Percentiles rank a stretch among this genome's conserved stretches.
Evolutionary conservation across 2,797 vertebrate species (phyloP).

Genomic region (Epinephelus awoara): DNA sequence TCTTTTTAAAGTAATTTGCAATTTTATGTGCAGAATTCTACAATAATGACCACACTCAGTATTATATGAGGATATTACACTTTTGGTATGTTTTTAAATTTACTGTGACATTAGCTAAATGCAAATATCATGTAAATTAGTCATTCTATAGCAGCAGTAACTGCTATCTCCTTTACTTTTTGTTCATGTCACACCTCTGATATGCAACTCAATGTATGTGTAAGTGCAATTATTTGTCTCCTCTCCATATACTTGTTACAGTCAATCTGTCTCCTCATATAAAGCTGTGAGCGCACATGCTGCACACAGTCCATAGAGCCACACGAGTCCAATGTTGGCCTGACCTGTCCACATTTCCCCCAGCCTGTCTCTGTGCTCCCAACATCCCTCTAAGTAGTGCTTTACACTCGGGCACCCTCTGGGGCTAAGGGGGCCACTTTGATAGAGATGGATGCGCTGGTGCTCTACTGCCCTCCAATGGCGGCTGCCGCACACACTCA

Average conservation of each 20-base stretch:
- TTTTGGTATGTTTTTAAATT: background rate
- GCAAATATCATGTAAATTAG: slow-evolving; percentile 6
- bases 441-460: slow-evolving; percentile 89
- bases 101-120: background rate
- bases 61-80: slow-evolving; percentile 4
- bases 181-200: background rate
- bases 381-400: slow-evolving; percentile 77
- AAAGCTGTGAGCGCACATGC: slow-evolving; percentile 54
- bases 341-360: slow-evolving; percentile 81
- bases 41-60: background rate
- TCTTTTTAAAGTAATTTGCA: background rate
- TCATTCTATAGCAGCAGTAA: slow-evolving; percentile 4
- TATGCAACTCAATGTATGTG: background rate
- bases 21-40: slow-evolving; percentile 7
- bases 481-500: slow-evolving; percentile 72
- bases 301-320: slow-evolving; percentile 67
- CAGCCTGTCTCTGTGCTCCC: slow-evolving; percentile 76
- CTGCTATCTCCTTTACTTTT: background rate
- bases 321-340: slow-evolving; percentile 72
- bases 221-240: background rate
- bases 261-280: slow-evolving; percentile 48
- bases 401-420: slow-evolving; percentile 72
- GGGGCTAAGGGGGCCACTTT: slow-evolving; percentile 59
- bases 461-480: slow-evolving; percentile 99
- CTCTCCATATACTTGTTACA: slow-evolving; percentile 27